Percentiles rank a stretch among this genome's conserved stretches.
Conservation (phyloP, 1,140 invertebrate species). For the Drosophila melanica region DNA sequence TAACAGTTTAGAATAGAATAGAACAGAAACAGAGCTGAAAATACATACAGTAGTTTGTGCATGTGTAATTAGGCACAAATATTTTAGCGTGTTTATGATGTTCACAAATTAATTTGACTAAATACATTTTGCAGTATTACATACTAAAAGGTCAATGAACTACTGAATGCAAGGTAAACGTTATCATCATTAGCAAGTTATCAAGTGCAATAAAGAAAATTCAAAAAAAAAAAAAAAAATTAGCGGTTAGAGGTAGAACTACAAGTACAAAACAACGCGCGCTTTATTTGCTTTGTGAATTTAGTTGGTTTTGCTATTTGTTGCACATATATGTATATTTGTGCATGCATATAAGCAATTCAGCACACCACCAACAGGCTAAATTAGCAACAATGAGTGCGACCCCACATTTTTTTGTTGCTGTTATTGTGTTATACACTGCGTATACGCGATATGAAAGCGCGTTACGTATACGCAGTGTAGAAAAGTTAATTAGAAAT, state of each 20-base stretch:
- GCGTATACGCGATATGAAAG: constrained; percentile 1
- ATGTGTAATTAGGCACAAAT: constrained; percentile 2
- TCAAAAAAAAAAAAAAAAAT: not conserved
- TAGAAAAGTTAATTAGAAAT: not conserved
- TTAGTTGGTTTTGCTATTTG: not conserved
- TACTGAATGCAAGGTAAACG: constrained; percentile 30
- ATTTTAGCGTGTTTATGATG: not conserved
- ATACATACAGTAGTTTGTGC: not conserved
- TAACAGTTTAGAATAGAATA: not conserved
- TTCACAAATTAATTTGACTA: not conserved
- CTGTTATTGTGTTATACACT: not conserved
- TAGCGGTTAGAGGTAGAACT: not conserved
- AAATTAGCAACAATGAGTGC: constrained; percentile 5
- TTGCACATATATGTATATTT: not conserved
- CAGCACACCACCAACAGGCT: not conserved
- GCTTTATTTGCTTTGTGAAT: constrained; percentile 3
- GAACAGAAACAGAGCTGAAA: constrained; percentile 3
- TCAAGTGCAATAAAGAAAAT: constrained; percentile 19
- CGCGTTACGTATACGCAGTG: constrained; percentile 11
- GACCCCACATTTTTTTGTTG: not conserved
- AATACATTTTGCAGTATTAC: not conserved
- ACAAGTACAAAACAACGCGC: not conserved
- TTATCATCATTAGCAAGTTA: constrained; percentile 5
- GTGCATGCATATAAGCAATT: not conserved
- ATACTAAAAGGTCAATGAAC: constrained; percentile 30